These are phyloP conservation scores for Dendrolimus houi DNA, from an alignment of 2,888 invertebrate species.

Conservation along the genomic window DNA sequence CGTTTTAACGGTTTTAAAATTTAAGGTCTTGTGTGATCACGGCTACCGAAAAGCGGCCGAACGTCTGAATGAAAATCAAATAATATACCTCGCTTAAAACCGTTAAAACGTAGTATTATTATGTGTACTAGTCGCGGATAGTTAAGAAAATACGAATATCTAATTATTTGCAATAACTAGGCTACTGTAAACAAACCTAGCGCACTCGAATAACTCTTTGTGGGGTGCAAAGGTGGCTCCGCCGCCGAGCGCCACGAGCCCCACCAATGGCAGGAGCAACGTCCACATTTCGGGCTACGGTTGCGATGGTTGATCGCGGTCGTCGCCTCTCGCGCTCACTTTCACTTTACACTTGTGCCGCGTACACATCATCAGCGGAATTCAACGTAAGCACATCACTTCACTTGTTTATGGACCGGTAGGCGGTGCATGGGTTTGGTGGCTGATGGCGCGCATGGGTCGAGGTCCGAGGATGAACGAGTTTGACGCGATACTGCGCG, in stretches of 20 bases:
- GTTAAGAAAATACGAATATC: too few species aligned
- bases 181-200: slow-evolving; percentile 51
- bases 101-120: too few species aligned
- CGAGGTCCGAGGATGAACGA: slow-evolving; percentile 60
- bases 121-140: too few species aligned
- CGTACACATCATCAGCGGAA: slow-evolving; percentile 53
- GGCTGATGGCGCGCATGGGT: slow-evolving; percentile 22
- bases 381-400: slow-evolving; percentile 53
- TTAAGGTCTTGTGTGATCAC: too few species aligned
- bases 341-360: slow-evolving; percentile 54
- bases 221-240: slow-evolving; percentile 54
- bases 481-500: slow-evolving; percentile 63
- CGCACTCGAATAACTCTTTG: slow-evolving; percentile 66
- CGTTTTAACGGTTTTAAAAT: too few species aligned
- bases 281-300: slow-evolving; percentile 63
- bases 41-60: too few species aligned
- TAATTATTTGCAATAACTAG: too few species aligned
- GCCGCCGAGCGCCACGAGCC: slow-evolving; percentile 48
- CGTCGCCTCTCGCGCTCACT: slow-evolving; percentile 48
- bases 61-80: too few species aligned
- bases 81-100: too few species aligned
- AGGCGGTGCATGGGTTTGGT: slow-evolving; percentile 21
- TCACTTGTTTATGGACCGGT: slow-evolving; percentile 22
- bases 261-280: slow-evolving; percentile 48
- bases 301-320: slow-evolving; percentile 40